These are phyloP conservation scores for Lasioglossum leucozonium DNA, from an alignment of 2,888 invertebrate species.

Conservation along the genomic window DNA sequence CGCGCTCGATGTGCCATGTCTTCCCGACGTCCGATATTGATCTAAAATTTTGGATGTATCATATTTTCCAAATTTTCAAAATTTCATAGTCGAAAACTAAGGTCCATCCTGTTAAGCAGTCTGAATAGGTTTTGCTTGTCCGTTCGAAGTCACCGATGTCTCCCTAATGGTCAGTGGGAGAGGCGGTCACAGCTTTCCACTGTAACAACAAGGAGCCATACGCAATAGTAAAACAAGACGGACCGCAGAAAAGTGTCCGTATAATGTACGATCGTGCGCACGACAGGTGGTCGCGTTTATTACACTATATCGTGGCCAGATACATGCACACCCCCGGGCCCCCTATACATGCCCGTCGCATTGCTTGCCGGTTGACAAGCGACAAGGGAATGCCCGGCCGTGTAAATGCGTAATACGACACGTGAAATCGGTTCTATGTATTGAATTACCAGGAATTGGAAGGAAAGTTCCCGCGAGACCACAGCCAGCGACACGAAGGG, in stretches of 20 bases:
- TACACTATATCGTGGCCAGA: slow-evolving; percentile 36
- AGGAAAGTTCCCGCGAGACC: slow-evolving; percentile 66
- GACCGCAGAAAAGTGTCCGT: slow-evolving; percentile 34
- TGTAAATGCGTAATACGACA: slow-evolving; percentile 79
- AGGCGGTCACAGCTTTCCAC: slow-evolving; percentile 32
- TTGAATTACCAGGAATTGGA: slow-evolving; percentile 80
- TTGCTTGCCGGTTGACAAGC: slow-evolving; percentile 36
- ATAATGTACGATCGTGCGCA: slow-evolving; percentile 45
- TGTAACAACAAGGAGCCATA: slow-evolving; percentile 25
- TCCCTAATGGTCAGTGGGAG: neutral
- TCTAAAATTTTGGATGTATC: too few relatives aligned
- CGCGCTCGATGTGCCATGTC: too few relatives aligned
- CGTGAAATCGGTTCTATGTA: slow-evolving; percentile 81
- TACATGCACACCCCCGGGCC: slow-evolving; percentile 38
- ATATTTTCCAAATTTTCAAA: too few relatives aligned
- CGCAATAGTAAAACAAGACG: slow-evolving; percentile 50
- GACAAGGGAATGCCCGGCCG: slow-evolving; percentile 62
- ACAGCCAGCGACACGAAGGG: slow-evolving; percentile 50
- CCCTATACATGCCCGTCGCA: neutral
- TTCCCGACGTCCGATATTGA: too few relatives aligned
- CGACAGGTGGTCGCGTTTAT: slow-evolving; percentile 63
- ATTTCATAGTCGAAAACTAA: too few relatives aligned
- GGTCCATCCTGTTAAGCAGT: too few relatives aligned
- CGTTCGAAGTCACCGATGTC: neutral
- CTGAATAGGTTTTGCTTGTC: neutral